Evolutionary conservation across 1,140 invertebrate species (phyloP), one percentile per base, ranked within the genome.

Genomic region (Leptopilina clavipes): DNA sequence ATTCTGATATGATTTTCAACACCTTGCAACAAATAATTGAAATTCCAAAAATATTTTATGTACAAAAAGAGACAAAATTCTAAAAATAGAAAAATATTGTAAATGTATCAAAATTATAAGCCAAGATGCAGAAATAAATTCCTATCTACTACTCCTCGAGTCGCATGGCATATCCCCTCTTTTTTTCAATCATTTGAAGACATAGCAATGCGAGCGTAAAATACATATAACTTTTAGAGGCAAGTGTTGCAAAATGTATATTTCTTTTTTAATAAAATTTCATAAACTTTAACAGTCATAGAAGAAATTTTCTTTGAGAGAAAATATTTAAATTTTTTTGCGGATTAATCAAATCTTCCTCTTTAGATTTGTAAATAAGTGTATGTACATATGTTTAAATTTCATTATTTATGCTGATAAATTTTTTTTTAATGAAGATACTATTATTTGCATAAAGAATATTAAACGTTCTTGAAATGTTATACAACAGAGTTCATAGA

Each of bases 21-120:
- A 48, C 45, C 45, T 48, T 14, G 45, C 45, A 48, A 14, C 45
- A 48, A 48, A 48, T 48, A 48, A 48, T 12, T 48, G 45, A 48
- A 48, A 48, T 48, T 48, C n/a, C 45, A 48, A 48, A 48, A 48
- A 48, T 14, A 48, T 12, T 48, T 48, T 48, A 48, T n/a, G 45
- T 14, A 1, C 45, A 14, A 48, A 48, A 48, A 48, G n/a, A 14
- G 45, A 11, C 3, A 48, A 48, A n/a, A n/a, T n/a, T n/a, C n/a
- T n/a, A n/a, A n/a, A n/a, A n/a, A n/a, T n/a, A n/a, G n/a, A n/a
- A n/a, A n/a, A n/a, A n/a, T n/a, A n/a, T n/a, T n/a, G n/a, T n/a
- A n/a, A n/a, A n/a, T n/a, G n/a, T n/a, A n/a, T n/a, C n/a, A n/a
- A n/a, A n/a, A n/a, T n/a, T n/a, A n/a, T n/a, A n/a, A n/a, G n/a